Conservation (phyloP, 2,113 vertebrate genomes). For the Ginglymostoma cirratum region DNA sequence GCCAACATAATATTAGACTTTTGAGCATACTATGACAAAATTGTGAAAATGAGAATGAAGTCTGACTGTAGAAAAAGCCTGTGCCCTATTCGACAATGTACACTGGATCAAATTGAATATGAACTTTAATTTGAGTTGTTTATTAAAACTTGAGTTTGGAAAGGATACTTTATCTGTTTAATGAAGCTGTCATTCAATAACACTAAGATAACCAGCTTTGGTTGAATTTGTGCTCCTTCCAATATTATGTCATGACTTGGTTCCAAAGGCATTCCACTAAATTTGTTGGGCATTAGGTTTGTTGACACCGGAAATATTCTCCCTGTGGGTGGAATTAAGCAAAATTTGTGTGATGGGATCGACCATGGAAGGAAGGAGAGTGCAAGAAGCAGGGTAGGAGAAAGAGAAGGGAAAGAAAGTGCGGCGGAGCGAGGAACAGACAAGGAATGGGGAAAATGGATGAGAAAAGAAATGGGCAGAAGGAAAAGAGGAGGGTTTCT, state of each 20-base stretch:
- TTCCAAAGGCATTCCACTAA: neutral
- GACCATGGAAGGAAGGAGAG: neutral
- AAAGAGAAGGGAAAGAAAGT: neutral
- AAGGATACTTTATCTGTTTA: neutral
- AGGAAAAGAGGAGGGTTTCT: neutral
- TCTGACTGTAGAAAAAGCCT: neutral
- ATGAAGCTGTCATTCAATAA: neutral
- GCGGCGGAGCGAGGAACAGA: too few species aligned
- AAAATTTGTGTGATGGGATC: neutral
- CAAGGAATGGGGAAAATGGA: neutral
- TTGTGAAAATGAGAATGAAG: neutral
- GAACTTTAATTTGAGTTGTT: neutral
- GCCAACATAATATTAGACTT: neutral
- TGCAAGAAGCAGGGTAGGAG: too few species aligned
- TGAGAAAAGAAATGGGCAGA: neutral
- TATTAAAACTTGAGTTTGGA: neutral
- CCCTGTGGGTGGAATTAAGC: neutral
- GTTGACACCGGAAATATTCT: neutral
- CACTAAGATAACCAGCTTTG: neutral
- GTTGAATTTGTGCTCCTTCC: neutral
- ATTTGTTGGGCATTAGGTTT: neutral
- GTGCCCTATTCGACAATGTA: neutral
- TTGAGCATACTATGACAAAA: neutral
- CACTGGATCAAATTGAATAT: neutral
- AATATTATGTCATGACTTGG: neutral